Conservation (phyloP, 2,113 vertebrate species). For the Pangasianodon gigas region DNA sequence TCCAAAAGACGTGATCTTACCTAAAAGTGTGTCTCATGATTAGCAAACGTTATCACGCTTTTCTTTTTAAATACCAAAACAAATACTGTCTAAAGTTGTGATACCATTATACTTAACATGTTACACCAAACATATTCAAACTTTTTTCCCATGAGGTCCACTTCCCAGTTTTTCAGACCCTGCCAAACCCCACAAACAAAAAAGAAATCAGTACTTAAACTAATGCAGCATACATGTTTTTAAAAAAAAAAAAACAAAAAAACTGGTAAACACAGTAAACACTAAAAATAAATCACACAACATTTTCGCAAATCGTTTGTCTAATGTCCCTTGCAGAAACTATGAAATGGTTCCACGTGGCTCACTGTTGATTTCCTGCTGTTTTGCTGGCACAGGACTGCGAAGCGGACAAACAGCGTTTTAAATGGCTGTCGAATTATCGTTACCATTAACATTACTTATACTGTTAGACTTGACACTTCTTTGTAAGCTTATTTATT, state of each 20-base stretch:
- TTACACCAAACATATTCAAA: background rate
- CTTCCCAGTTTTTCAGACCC: too few relatives aligned
- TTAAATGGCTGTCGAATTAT: background rate
- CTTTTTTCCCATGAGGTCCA: too few relatives aligned
- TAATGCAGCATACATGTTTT: background rate
- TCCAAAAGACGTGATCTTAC: background rate
- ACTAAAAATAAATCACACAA: background rate
- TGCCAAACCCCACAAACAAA: too few relatives aligned
- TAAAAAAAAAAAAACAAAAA: background rate
- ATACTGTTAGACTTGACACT: background rate
- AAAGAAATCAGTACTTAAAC: too few relatives aligned
- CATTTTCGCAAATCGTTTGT: background rate
- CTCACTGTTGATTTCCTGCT: too few relatives aligned
- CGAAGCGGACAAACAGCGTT: background rate
- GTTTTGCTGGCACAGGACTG: too few relatives aligned
- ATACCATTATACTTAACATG: background rate
- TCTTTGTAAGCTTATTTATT: background rate
- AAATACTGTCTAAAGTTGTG: background rate
- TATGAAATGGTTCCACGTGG: too few relatives aligned
- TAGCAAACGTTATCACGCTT: background rate
- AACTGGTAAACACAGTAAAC: background rate
- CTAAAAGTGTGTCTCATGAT: background rate
- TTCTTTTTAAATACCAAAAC: background rate
- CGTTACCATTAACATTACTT: background rate
- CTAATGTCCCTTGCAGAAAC: too few relatives aligned